phyloP scores from a whole-genome alignment of 2,797 vertebrate species.

The Rhodeus uyekii region DNA sequence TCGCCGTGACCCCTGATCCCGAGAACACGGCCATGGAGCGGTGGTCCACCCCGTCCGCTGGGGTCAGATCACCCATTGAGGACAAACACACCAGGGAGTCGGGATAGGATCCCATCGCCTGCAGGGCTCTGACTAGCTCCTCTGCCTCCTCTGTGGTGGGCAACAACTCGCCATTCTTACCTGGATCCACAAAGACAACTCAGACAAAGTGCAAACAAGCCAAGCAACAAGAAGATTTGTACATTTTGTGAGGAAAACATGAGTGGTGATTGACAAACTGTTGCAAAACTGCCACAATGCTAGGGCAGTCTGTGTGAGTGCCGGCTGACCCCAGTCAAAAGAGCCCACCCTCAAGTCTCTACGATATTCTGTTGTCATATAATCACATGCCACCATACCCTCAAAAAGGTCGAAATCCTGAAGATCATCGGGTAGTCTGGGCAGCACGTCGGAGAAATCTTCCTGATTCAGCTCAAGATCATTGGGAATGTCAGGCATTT shows the following conservation, averaged over 20 bases:
- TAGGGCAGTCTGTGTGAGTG: not conserved
- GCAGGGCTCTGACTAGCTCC: slow-evolving; percentile 94
- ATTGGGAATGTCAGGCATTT: slow-evolving; percentile 99
- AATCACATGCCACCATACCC: slow-evolving; percentile 75
- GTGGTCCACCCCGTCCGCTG: slow-evolving; percentile 89
- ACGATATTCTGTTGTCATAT: not conserved
- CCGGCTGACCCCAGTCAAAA: not conserved
- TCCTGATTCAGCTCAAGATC: slow-evolving; percentile 99
- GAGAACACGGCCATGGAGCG: slow-evolving; percentile 90
- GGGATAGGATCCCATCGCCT: slow-evolving; percentile 90
- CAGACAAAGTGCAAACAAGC: slow-evolving; percentile 34
- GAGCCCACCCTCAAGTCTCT: not conserved
- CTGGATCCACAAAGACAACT: slow-evolving; percentile 68
- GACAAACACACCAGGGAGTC: slow-evolving; percentile 95
- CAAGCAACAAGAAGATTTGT: not conserved
- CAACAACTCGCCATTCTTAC: slow-evolving; percentile 96
- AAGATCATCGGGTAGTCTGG: slow-evolving; percentile 93
- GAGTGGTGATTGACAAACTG: not conserved
- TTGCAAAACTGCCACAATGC: not conserved
- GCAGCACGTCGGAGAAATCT: slow-evolving; percentile 96
- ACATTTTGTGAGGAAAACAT: not conserved
- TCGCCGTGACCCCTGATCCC: slow-evolving; percentile 81
- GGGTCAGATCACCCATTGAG: slow-evolving; percentile 91
- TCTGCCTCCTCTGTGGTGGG: slow-evolving; percentile 98
- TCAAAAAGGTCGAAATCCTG: slow-evolving; percentile 99